A percentile compares a stretch with the other conserved stretches of the same genome.
These are phyloP conservation scores for Vulpes ferrilata DNA, from an alignment of 2,113 vertebrate species.

Conservation along the genomic window DNA sequence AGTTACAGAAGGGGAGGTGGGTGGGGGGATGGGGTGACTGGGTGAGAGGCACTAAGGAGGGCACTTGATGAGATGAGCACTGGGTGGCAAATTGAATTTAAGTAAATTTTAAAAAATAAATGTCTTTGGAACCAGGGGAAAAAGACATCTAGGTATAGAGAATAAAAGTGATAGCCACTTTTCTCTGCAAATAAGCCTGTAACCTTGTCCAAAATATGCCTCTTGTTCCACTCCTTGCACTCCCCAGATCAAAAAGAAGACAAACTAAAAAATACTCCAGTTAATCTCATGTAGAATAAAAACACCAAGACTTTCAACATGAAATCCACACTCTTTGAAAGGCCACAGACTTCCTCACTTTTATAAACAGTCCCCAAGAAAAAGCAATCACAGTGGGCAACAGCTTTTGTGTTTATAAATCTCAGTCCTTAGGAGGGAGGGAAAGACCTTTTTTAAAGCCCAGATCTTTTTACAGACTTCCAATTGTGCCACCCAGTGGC, in stretches of 20 bases:
- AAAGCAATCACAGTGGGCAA: constrained; percentile 52
- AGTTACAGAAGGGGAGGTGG: too few species aligned
- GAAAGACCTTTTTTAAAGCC: not conserved
- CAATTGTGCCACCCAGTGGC: constrained; percentile 75
- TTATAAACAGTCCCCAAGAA: constrained; percentile 67
- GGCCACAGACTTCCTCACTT: constrained; percentile 64
- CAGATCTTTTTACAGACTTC: constrained; percentile 61
- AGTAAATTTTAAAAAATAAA: too few species aligned
- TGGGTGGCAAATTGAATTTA: too few species aligned
- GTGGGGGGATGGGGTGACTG: too few species aligned
- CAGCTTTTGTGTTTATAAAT: constrained; percentile 50
- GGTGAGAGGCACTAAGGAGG: too few species aligned
- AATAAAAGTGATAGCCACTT: not conserved
- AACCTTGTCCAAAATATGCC: not conserved
- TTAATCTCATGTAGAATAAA: constrained; percentile 62
- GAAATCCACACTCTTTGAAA: constrained; percentile 74
- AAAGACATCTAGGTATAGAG: not conserved
- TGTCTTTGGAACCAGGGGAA: too few species aligned
- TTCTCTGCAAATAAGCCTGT: not conserved
- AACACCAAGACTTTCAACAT: constrained; percentile 53
- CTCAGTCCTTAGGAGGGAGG: not conserved
- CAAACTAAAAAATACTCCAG: not conserved
- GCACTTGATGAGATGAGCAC: too few species aligned
- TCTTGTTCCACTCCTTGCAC: not conserved
- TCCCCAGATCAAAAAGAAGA: constrained; percentile 65